Conservation (phyloP, 2,113 vertebrate genomes). For the Dicentrarchus labrax region DNA sequence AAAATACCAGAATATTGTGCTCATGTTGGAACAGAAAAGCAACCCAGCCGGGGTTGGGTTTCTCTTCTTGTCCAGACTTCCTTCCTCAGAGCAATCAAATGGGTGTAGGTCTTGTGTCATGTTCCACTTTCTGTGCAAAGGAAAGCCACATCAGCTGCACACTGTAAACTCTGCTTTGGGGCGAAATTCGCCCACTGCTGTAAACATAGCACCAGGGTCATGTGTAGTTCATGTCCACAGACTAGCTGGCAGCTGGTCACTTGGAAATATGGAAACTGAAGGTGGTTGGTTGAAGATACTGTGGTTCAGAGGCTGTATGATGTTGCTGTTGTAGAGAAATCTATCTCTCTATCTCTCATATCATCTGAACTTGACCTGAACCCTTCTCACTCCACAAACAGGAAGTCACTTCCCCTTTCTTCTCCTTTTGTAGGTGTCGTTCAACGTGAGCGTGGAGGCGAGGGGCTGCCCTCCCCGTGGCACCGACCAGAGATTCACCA, state of each 20-base stretch:
- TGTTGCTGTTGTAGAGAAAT: not conserved
- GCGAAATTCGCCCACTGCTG: conserved; percentile 17
- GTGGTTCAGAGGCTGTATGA: not conserved
- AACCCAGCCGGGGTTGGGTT: conserved; percentile 12
- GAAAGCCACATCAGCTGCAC: not conserved
- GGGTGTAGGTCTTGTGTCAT: conserved; percentile 55
- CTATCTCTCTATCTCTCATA: not conserved
- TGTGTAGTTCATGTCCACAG: conserved; percentile 31
- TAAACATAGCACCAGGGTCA: conserved; percentile 45
- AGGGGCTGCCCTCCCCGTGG: conserved; percentile 86
- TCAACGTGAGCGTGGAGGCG: conserved; percentile 91
- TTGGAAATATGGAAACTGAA: not conserved
- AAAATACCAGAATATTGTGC: conserved; percentile 10
- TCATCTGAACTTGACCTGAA: conserved; percentile 12
- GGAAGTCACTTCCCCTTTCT: not conserved
- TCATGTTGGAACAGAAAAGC: conserved; percentile 27
- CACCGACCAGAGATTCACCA: conserved; percentile 86
- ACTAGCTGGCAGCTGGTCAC: conserved; percentile 4
- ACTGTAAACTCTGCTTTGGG: not conserved
- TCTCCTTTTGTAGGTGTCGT: conserved; percentile 85
- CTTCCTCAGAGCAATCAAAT: conserved; percentile 63
- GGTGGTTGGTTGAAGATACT: not conserved
- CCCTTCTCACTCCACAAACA: not conserved
- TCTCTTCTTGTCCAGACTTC: conserved; percentile 45
- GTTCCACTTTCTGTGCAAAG: conserved; percentile 24